A percentile compares a stretch with the other conserved stretches of the same genome.
phyloP scores from a whole-genome alignment of 2,113 vertebrate species.

The Aspiorhynchus laticeps region DNA sequence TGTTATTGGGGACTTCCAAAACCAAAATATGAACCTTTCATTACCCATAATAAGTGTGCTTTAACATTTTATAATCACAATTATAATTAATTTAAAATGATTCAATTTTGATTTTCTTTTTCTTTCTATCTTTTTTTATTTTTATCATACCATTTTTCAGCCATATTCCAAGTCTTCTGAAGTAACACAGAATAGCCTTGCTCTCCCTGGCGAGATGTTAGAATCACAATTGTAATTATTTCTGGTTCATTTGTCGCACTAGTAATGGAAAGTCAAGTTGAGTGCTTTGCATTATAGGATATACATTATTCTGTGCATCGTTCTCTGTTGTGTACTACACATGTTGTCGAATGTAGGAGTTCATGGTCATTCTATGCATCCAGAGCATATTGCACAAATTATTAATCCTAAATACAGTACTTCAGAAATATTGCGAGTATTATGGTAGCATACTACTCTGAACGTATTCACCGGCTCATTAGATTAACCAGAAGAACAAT shows the following conservation, averaged over 20 bases:
- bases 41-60: too few relatives aligned
- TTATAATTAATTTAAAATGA: background rate
- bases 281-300: background rate
- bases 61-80: too few relatives aligned
- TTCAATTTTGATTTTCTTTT: background rate
- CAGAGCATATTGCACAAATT: background rate
- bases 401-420: background rate
- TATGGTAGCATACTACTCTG: background rate
- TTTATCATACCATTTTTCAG: background rate
- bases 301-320: too few relatives aligned
- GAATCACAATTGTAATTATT: conserved; percentile 6
- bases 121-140: too few relatives aligned
- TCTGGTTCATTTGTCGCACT: background rate
- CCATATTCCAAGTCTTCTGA: background rate
- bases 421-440: background rate
- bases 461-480: conserved; percentile 6
- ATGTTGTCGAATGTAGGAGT: background rate
- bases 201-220: background rate
- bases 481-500: conserved; percentile 28
- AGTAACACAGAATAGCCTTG: background rate
- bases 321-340: background rate
- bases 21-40: too few relatives aligned
- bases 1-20: too few relatives aligned
- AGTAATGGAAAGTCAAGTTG: background rate
- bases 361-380: background rate